Conservation (phyloP, 2,113 vertebrate species). For the Pterocles gutturalis region DNA sequence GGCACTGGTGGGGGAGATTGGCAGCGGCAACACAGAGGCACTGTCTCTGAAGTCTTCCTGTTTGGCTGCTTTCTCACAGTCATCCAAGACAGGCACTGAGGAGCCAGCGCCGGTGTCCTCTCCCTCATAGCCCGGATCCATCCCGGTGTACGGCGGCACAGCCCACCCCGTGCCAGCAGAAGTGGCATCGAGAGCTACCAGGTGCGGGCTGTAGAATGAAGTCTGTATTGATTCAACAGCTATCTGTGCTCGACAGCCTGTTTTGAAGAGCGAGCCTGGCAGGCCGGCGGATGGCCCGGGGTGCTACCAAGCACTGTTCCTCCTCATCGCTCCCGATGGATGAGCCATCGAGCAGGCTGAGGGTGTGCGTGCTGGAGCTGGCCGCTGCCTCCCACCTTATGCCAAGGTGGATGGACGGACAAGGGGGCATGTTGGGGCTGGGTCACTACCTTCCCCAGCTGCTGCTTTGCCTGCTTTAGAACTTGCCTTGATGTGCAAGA, state of each 20-base stretch:
- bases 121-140: not conserved
- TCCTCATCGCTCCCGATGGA: not conserved
- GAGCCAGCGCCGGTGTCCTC: not conserved
- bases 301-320: not conserved
- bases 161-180: not conserved
- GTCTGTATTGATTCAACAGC: not conserved
- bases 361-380: not conserved
- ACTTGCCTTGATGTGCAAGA: not conserved
- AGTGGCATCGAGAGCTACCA: not conserved
- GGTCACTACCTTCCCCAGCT: not conserved
- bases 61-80: slow-evolving; percentile 31
- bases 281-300: not conserved
- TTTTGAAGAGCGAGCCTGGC: not conserved
- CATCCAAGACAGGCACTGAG: not conserved
- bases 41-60: slow-evolving; percentile 24
- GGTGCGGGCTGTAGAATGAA: not conserved
- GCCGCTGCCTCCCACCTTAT: not conserved
- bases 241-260: not conserved
- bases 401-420: not conserved
- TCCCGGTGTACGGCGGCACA: not conserved
- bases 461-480: slow-evolving; percentile 13
- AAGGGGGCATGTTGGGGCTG: not conserved
- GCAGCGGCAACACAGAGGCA: not conserved
- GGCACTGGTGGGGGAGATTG: not conserved
- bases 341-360: not conserved